Conservation (phyloP, 2,797 vertebrate species). For the Staurois parvus region DNA sequence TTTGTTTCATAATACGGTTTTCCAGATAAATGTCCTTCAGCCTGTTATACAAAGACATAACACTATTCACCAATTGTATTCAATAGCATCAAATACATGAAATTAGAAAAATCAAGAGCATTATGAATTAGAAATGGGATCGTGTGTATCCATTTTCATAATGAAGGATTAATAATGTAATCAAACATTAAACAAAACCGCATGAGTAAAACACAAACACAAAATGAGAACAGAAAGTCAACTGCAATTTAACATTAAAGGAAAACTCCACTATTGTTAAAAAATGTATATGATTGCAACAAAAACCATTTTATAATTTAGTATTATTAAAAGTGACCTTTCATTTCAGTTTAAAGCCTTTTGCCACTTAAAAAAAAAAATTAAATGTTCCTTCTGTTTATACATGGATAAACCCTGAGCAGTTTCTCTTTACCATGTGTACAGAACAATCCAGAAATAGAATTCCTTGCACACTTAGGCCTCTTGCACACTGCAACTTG, state of each 20-base stretch:
- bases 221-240: not conserved
- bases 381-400: no score
- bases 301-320: no score
- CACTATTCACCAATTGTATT: not conserved
- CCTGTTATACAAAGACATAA: slow-evolving; percentile 69
- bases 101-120: not conserved
- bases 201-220: not conserved
- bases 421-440: no score
- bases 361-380: no score
- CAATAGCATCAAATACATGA: not conserved
- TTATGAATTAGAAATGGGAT: not conserved
- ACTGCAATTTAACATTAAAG: not conserved
- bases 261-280: no score
- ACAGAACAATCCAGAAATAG: no score
- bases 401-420: no score
- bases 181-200: not conserved
- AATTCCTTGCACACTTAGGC: no score
- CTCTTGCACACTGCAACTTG: no score
- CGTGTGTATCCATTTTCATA: not conserved
- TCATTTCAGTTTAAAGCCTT: no score
- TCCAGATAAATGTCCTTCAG: slow-evolving; percentile 69
- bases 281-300: no score
- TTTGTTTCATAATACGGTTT: slow-evolving; percentile 65
- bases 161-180: not conserved
- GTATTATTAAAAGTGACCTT: no score